A percentile compares a stretch with the other conserved stretches of the same genome.
Evolutionary conservation across 2,797 vertebrate species (phyloP).

Genomic region (Poecilia wingei): DNA sequence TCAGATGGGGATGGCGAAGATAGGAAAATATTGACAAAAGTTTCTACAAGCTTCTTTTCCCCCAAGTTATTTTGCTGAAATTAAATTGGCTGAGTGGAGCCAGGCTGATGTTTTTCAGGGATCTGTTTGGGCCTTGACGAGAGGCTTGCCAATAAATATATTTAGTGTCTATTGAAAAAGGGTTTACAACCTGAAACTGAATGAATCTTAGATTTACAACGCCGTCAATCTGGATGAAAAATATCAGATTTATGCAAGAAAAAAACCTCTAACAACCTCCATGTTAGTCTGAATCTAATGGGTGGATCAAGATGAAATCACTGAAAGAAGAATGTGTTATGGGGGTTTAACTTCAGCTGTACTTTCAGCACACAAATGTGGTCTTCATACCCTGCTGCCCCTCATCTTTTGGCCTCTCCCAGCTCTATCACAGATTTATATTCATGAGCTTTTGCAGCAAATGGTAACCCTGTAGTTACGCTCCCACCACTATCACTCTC

Average conservation of each 20-base stretch:
- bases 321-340: slow-evolving; percentile 38
- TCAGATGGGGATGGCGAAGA: background rate
- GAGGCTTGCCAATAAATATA: background rate
- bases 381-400: slow-evolving; percentile 67
- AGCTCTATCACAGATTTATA: slow-evolving; percentile 74
- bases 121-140: background rate
- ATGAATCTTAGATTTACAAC: background rate
- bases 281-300: slow-evolving; percentile 23
- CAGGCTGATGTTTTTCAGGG: background rate
- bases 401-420: slow-evolving; percentile 64
- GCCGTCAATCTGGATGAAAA: slow-evolving; percentile 3
- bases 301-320: slow-evolving; percentile 45
- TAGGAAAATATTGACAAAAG: background rate
- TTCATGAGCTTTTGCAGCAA: slow-evolving; percentile 81
- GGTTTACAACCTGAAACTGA: slow-evolving; percentile 13
- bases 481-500: slow-evolving; percentile 71
- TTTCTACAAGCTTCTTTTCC: background rate
- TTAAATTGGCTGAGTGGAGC: background rate
- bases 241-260: slow-evolving; percentile 14
- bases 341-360: slow-evolving; percentile 50
- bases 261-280: slow-evolving; percentile 2
- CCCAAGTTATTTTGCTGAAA: slow-evolving; percentile 3
- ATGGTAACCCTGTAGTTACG: slow-evolving; percentile 80
- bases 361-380: slow-evolving; percentile 58
- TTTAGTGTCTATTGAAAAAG: slow-evolving; percentile 3